Conservation (phyloP, 2,113 vertebrate genomes). For the Nicator chloris region DNA sequence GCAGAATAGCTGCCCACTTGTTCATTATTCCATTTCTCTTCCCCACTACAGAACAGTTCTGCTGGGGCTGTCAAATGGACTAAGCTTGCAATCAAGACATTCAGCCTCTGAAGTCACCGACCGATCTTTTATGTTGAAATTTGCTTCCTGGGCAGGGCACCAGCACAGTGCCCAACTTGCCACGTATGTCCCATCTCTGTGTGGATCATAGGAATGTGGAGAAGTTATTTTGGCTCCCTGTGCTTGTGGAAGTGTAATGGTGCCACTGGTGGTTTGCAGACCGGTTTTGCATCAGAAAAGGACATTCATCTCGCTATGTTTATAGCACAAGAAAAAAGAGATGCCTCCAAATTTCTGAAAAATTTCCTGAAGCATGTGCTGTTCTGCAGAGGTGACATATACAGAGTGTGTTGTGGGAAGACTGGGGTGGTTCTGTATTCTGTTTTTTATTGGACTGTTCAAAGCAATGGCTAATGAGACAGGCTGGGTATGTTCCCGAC, state of each 20-base stretch:
- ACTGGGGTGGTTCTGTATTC: neutral
- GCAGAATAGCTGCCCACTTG: neutral
- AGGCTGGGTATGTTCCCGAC: neutral
- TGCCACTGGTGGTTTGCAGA: neutral
- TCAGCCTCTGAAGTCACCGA: neutral
- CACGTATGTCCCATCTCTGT: conserved; percentile 30
- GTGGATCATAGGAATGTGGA: neutral
- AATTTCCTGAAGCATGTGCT: neutral
- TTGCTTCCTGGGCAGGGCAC: neutral
- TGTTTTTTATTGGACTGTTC: neutral
- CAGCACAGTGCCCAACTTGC: neutral
- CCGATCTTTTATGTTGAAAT: neutral
- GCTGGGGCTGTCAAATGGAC: neutral
- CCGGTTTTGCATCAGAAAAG: neutral
- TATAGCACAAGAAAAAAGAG: neutral
- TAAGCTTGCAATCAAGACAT: neutral
- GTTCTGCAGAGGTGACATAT: neutral
- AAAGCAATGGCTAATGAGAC: neutral
- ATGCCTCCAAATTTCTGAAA: neutral
- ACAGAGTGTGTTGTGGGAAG: neutral
- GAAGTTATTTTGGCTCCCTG: neutral
- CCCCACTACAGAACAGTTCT: neutral
- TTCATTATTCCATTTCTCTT: neutral
- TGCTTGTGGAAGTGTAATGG: neutral
- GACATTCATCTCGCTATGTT: neutral